Evolutionary conservation across 2,113 vertebrate genomes (phyloP).

Genomic region (Microcebus murinus): DNA sequence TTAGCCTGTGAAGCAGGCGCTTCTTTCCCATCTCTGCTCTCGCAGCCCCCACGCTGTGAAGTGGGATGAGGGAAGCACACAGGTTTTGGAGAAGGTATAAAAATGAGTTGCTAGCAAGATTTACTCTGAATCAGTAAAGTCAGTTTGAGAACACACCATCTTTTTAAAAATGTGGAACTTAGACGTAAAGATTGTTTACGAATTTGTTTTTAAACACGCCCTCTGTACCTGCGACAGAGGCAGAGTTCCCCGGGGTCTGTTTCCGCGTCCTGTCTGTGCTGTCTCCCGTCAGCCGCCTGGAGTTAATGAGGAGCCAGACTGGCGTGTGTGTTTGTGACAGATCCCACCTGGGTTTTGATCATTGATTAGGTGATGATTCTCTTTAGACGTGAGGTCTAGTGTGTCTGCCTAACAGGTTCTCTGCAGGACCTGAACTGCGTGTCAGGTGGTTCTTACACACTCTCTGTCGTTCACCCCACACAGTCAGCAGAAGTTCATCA

Average conservation of each 20-base stretch:
- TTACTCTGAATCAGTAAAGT: neutral
- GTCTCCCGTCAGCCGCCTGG: neutral
- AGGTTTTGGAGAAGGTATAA: neutral
- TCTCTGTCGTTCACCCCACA: neutral
- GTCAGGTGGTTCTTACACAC: neutral
- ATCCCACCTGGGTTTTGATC: neutral
- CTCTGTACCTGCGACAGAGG: neutral
- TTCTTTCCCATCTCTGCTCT: neutral
- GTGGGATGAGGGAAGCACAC: too few relatives aligned
- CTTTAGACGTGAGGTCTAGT: neutral
- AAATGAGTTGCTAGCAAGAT: neutral
- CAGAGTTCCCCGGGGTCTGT: neutral
- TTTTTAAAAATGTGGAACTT: neutral
- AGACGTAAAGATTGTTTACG: neutral
- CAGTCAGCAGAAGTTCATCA: neutral
- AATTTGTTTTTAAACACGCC: neutral
- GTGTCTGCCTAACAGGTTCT: neutral
- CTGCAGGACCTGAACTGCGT: neutral
- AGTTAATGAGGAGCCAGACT: neutral
- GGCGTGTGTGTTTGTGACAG: neutral
- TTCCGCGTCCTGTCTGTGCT: neutral
- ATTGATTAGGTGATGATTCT: too few relatives aligned
- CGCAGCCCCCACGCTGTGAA: rapidly evolving
- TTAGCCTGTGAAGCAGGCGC: rapidly evolving
- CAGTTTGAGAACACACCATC: neutral